Evolutionary conservation across 1,140 invertebrate species (phyloP), one percentile per base, ranked within the genome.

Genomic region (Bombus affinis): DNA sequence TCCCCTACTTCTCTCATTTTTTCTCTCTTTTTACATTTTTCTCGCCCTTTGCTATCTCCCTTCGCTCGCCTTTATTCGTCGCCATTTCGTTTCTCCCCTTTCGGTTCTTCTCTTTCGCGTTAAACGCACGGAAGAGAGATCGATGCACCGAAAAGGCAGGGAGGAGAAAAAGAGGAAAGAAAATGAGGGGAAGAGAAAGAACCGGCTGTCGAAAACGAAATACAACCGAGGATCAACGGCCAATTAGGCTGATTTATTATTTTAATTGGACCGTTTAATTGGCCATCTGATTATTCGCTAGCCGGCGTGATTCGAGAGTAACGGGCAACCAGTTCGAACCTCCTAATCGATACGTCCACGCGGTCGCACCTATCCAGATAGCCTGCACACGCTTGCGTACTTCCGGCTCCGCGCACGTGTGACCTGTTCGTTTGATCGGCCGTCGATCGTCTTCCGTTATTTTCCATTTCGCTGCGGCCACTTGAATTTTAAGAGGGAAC

Each of bases 241-340:
- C 77, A 88, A 87, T 87, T 87, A 91, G 65, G 78, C 80, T 89
- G 88, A 92, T 92, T 90, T 92, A 92, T 92, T 89, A 92, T 91
- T 90, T 85, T 87, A 91, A 91, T 88, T 85, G 85, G 73, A 37
- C 65, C 74, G 76, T 66, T 88, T 89, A 90, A 90, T 90, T 86
- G 80, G 81, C 86, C 53, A 76, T 77, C 86, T 86, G 89, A 91
- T 92, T 91, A 92, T 88, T 90, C 90, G 86, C 78, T 22, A 9
- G 25, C 32, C 37, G 39, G 62, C 83, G 78, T 53, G 78, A 72
- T 74, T 68, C 71, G 78, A 62, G 57, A 78, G 68, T 57, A 57
- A 76, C 53, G 35, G 74, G 13, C 25, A 53, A 53, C 59, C 59
- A 57, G 74, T 79, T 78, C 76, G 66, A 70, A 72, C 66, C 47